Percentiles rank a stretch among this genome's conserved stretches.
These are phyloP conservation scores for Poeciliopsis occidentalis DNA, from an alignment of 2,113 vertebrate genomes.

Conservation along the genomic window DNA sequence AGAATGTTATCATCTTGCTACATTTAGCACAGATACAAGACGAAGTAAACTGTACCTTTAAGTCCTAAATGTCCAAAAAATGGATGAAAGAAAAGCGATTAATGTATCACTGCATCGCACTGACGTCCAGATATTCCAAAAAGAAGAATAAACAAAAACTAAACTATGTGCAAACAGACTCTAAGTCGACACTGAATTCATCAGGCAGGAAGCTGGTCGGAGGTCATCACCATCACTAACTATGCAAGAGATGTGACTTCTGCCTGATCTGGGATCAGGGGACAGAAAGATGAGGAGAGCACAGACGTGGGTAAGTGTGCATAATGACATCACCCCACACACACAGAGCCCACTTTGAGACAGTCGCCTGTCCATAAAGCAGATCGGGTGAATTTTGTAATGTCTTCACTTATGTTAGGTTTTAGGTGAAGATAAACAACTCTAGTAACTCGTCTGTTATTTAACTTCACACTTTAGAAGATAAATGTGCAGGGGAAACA, in stretches of 20 bases:
- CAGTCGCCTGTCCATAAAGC: conserved; percentile 51
- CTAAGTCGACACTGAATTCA: conserved; percentile 41
- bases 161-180: conserved; percentile 47
- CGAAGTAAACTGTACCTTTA: conserved; percentile 38
- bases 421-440: conserved; percentile 51
- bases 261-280: conserved; percentile 34
- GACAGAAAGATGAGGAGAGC: conserved; percentile 26
- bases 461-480: conserved; percentile 18
- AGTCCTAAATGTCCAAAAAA: conserved; percentile 26
- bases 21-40: conserved; percentile 45
- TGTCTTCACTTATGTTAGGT: conserved; percentile 19
- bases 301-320: conserved; percentile 6
- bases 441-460: conserved; percentile 27
- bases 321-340: conserved; percentile 27
- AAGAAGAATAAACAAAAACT: conserved; percentile 24
- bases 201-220: conserved; percentile 46
- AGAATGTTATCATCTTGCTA: conserved; percentile 38
- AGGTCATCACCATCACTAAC: conserved; percentile 37
- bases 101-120: conserved; percentile 32
- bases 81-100: conserved; percentile 22
- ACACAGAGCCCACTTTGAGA: conserved; percentile 29
- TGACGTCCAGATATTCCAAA: conserved; percentile 30
- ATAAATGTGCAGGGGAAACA: conserved; percentile 30
- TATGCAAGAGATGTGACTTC: conserved; percentile 25
- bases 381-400: conserved; percentile 26